phyloP scores from a whole-genome alignment of 2,888 invertebrate genomes.

The Ethmia dodecea region DNA sequence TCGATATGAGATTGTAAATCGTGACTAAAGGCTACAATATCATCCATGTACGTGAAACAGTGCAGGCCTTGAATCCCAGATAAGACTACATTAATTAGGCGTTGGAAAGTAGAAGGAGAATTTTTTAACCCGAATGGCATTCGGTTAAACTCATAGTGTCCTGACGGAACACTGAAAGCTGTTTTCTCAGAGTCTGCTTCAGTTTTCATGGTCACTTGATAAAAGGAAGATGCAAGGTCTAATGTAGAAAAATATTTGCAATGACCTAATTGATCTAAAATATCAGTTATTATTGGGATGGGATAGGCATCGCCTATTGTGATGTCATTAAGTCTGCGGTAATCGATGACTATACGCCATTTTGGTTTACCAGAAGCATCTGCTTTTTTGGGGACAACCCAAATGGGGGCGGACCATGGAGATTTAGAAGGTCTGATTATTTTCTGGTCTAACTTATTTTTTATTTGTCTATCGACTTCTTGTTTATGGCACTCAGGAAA shows the following conservation, averaged over 20 bases:
- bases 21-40: constrained; percentile 11
- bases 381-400: too few species aligned
- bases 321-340: neutral
- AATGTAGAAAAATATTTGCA: too few species aligned
- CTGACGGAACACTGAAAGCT: constrained; percentile 13
- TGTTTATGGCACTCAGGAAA: neutral
- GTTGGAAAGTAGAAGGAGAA: constrained; percentile 12
- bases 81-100: too few species aligned
- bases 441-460: neutral
- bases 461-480: neutral
- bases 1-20: constrained; percentile 11
- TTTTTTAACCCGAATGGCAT: constrained; percentile 14
- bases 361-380: neutral
- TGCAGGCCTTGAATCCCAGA: constrained; percentile 11
- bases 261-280: too few species aligned
- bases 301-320: too few species aligned
- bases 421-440: neutral
- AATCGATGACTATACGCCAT: neutral
- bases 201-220: constrained; percentile 8
- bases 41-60: constrained; percentile 15
- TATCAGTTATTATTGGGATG: neutral
- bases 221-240: too few species aligned
- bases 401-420: too few species aligned
- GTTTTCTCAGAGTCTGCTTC: constrained; percentile 11
- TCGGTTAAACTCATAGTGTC: constrained; percentile 9